Evolutionary conservation across 1,140 invertebrate genomes (phyloP).

Genomic region (Parasteatoda tepidariorum): DNA sequence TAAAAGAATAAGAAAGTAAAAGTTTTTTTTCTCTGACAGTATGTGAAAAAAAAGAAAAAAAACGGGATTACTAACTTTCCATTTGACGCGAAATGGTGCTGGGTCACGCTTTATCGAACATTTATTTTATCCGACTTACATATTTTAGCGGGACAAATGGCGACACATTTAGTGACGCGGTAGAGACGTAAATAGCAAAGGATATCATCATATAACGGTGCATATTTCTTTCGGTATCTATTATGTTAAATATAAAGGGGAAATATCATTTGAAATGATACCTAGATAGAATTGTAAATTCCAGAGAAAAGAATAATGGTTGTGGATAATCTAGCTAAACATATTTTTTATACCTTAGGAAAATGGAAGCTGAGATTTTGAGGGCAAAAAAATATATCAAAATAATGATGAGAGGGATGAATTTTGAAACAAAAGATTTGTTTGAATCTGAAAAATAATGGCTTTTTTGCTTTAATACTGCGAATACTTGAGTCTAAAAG

Average conservation of each 20-base stretch:
- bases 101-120: conserved; percentile 17
- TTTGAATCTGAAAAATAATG: too few relatives aligned
- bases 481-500: too few relatives aligned
- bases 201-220: background rate
- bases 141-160: background rate
- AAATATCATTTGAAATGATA: background rate
- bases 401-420: too few relatives aligned
- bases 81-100: background rate
- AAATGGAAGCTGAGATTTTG: too few relatives aligned
- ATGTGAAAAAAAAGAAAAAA: background rate
- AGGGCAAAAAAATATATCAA: too few relatives aligned
- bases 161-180: background rate
- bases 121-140: conserved; percentile 4
- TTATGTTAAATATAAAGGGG: background rate
- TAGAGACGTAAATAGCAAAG: background rate
- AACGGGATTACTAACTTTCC: background rate
- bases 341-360: too few relatives aligned
- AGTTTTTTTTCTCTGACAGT: background rate
- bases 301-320: too few relatives aligned
- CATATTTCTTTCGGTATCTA: background rate
- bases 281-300: too few relatives aligned
- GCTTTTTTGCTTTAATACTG: too few relatives aligned
- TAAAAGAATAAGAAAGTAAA: too few relatives aligned
- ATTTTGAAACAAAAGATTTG: too few relatives aligned
- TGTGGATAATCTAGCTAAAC: too few relatives aligned